Evolutionary conservation across 2,888 invertebrate genomes (phyloP), one percentile per base, ranked within the genome.

Genomic region (Drosophila barbarae): DNA sequence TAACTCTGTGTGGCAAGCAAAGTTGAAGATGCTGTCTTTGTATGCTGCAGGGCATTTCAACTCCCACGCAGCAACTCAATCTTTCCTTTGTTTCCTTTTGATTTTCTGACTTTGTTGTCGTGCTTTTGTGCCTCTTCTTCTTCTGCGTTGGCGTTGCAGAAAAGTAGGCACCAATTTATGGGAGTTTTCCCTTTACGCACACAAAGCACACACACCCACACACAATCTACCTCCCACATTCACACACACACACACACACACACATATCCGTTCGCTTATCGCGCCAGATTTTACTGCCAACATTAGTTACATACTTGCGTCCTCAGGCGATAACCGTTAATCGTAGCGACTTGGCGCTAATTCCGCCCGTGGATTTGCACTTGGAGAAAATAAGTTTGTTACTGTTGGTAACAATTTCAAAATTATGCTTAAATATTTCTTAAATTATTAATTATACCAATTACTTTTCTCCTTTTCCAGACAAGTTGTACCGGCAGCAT

Each of bases 401-500:
- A n/a, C n/a, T 15, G 4, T n/a, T n/a, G n/a, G n/a, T n/a, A n/a
- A n/a, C n/a, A n/a, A n/a, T n/a, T n/a, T n/a, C n/a, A n/a, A n/a
- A n/a, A n/a, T n/a, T n/a, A n/a, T n/a, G n/a, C n/a, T n/a, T n/a
- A n/a, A n/a, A 15, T 15, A 18, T 15, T 26, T 34, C 35, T 38
- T 15, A 10, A 28, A 9, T 28, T 9, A 28, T 36, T 8, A n/a
- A 4, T 6, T 2, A 10, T 21, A 18, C 21, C n/a, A n/a, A 9
- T 9, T 34, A 36, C 23, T 15, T 56, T 15, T 9, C 15, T 36
- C 9, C 58, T 46, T 68, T 69, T 67, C 23, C 74, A 96, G 96
- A 96, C 90, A 92, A 95, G 84, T 91, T 96, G 73, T 94, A 94
- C 87, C 92, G 94, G 61, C 96, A 96, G 91, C 94, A 94, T 88